phyloP scores from a whole-genome alignment of 1,140 invertebrate genomes.

The Parasteatoda tepidariorum region DNA sequence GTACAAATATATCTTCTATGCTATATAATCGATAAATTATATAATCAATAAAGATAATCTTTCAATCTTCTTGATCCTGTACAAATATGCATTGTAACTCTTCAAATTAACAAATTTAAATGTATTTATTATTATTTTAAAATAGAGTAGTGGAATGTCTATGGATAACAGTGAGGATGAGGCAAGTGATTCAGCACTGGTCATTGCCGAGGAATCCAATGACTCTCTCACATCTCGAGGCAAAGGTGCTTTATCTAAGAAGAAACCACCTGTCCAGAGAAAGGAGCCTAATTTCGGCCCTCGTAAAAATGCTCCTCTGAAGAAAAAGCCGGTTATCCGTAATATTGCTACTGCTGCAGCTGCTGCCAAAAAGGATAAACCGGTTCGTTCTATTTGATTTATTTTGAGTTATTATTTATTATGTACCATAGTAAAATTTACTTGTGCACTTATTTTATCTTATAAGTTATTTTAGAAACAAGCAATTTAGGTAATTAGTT shows the following conservation, averaged over 20 bases:
- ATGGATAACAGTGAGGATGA: conserved; percentile 41
- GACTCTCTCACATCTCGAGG: conserved; percentile 42
- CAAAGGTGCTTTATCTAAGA: neutral
- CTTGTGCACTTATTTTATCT: too few relatives aligned
- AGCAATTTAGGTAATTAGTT: too few relatives aligned
- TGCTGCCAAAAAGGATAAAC: conserved; percentile 34
- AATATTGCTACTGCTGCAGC: neutral
- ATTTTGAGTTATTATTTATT: neutral
- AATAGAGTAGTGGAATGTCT: conserved; percentile 14
- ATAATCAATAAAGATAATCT: too few relatives aligned
- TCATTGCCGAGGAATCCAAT: conserved; percentile 52
- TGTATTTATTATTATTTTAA: too few relatives aligned
- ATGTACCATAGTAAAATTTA: too few relatives aligned
- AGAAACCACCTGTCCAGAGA: conserved; percentile 3
- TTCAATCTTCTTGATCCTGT: too few relatives aligned
- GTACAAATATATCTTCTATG: too few relatives aligned
- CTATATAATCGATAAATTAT: too few relatives aligned
- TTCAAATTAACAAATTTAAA: too few relatives aligned
- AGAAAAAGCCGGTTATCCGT: neutral
- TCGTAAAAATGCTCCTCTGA: neutral
- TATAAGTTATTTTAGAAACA: too few relatives aligned
- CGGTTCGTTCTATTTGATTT: neutral
- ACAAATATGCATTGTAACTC: too few relatives aligned
- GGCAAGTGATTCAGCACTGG: conserved; percentile 29
- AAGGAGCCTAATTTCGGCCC: neutral